Conservation (phyloP, 2,888 invertebrate species). For the Corbicula japonica region DNA sequence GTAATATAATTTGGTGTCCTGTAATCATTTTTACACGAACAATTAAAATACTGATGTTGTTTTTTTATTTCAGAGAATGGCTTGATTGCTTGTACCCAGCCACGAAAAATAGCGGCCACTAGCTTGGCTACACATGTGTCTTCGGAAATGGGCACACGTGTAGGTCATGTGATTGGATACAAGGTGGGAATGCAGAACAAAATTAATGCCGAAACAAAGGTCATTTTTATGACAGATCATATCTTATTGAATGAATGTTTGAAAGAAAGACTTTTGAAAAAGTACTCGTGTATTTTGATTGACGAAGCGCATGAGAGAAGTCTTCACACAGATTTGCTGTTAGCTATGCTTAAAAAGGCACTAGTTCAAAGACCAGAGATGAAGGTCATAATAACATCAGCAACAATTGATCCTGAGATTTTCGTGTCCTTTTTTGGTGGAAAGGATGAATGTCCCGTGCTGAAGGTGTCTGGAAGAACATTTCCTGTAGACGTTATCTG, state of each 20-base stretch:
- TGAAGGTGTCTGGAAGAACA: too few relatives aligned
- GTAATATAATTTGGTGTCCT: too few relatives aligned
- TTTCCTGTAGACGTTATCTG: too few relatives aligned
- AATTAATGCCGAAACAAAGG: too few relatives aligned
- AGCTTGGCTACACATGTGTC: constrained; percentile 84
- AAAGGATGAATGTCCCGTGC: too few relatives aligned
- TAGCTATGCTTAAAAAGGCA: constrained; percentile 84
- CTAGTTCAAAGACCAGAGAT: constrained; percentile 79
- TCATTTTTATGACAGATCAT: too few relatives aligned
- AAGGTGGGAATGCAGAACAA: constrained; percentile 77
- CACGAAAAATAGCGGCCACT: constrained; percentile 86
- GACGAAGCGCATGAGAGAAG: constrained; percentile 86
- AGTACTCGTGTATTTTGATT: constrained; percentile 84
- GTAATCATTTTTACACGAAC: too few relatives aligned
- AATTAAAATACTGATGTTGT: too few relatives aligned
- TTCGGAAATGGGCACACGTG: constrained; percentile 77
- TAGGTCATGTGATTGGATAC: constrained; percentile 82
- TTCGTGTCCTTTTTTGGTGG: constrained; percentile 83
- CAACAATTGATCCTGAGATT: constrained; percentile 85
- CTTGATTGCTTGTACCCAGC: too few relatives aligned
- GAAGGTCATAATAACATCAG: constrained; percentile 85
- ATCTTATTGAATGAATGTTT: too few relatives aligned
- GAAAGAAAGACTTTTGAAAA: too few relatives aligned
- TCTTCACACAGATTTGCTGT: constrained; percentile 84
- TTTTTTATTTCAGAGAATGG: too few relatives aligned